Conservation (phyloP, 2,888 invertebrate species). For the Tiliacea citrago region DNA sequence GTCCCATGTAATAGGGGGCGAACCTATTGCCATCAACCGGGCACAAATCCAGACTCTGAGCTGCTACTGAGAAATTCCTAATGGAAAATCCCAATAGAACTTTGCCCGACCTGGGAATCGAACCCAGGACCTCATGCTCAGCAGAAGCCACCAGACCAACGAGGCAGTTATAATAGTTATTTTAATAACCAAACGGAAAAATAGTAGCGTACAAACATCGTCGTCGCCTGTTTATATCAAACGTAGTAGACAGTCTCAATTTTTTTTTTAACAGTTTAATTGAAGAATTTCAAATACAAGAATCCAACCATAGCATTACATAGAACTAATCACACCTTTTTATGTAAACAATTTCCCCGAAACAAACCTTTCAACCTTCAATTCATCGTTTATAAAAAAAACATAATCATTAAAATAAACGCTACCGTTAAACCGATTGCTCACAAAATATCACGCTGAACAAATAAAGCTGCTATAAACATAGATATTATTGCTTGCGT, state of each 20-base stretch:
- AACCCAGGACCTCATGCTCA: no score
- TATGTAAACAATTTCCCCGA: slow-evolving; percentile 20
- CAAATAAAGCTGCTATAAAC: slow-evolving; percentile 62
- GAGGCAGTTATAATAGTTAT: no score
- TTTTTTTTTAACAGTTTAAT: no score
- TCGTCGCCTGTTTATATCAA: neutral
- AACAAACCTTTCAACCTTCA: slow-evolving; percentile 31
- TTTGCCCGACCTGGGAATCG: no score
- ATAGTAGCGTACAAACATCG: neutral
- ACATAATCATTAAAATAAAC: slow-evolving; percentile 60
- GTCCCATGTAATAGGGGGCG: no score
- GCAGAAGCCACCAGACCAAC: no score
- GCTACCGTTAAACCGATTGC: slow-evolving; percentile 55
- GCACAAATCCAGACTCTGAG: no score
- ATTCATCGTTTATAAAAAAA: slow-evolving; percentile 59
- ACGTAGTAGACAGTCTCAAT: neutral
- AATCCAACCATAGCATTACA: neutral
- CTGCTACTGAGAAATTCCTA: no score
- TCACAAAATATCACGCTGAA: slow-evolving; percentile 59
- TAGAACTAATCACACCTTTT: slow-evolving; percentile 15
- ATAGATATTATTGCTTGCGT: slow-evolving; percentile 62
- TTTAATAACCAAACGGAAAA: neutral
- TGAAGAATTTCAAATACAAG: neutral
- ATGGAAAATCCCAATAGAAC: no score
- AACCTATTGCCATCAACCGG: no score